Conservation (phyloP, 37 sponge, comb jelly and placozoan species). For the Crambe crambe region DNA sequence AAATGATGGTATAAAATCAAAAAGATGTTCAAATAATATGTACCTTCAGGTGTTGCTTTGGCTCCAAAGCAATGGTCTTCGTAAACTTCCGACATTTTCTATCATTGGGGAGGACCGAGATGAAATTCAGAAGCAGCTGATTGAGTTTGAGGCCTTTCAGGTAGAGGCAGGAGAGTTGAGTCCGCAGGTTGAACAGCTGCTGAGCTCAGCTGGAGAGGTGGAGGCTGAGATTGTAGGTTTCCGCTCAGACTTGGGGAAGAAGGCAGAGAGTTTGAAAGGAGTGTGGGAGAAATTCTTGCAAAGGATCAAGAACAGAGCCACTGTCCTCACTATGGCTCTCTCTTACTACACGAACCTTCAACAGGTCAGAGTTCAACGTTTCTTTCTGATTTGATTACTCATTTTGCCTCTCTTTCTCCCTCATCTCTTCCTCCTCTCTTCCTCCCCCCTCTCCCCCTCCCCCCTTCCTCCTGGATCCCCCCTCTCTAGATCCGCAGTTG, state of each 20-base stretch:
- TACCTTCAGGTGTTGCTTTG: constrained; percentile 28
- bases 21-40: no score
- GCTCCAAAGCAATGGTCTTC: constrained; percentile 42
- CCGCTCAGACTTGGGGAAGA: constrained; percentile 37
- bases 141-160: constrained; percentile 21
- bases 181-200: constrained; percentile 11
- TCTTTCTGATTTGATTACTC: constrained; percentile 3
- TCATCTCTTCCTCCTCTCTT: not conserved
- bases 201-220: not conserved
- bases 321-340: constrained; percentile 10
- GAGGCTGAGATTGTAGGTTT: constrained; percentile 43
- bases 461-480: constrained; percentile 1
- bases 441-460: constrained; percentile 26
- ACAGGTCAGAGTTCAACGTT: constrained; percentile 21
- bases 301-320: constrained; percentile 33
- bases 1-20: no score
- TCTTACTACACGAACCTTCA: constrained; percentile 2
- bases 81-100: constrained; percentile 23
- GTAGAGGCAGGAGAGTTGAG: not conserved
- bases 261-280: constrained; percentile 16
- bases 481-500: not conserved
- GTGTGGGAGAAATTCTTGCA: constrained; percentile 59
- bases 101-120: constrained; percentile 17
- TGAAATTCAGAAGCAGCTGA: constrained; percentile 16
- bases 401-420: not conserved